A percentile compares a stretch with the other conserved stretches of the same genome.
Evolutionary conservation across 2,888 invertebrate genomes (phyloP).

Genomic region (Ochropacha duplaris): DNA sequence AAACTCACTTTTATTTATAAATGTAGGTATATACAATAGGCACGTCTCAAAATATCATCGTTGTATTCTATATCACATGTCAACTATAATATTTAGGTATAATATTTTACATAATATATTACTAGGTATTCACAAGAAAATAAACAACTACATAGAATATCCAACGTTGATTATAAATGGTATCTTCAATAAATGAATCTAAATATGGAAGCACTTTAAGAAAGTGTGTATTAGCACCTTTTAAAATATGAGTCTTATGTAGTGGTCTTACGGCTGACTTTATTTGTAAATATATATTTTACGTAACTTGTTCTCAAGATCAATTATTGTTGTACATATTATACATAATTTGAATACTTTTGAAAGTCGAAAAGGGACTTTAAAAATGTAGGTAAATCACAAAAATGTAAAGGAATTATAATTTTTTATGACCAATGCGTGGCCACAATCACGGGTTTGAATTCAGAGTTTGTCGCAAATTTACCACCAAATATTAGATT

Average conservation of each 20-base stretch:
- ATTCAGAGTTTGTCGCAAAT: no score
- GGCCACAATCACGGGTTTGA: no score
- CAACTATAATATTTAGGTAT: slow-evolving; percentile 50
- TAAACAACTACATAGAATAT: slow-evolving; percentile 16
- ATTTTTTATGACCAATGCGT: no score
- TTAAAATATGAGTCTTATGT: background rate
- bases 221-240: slow-evolving; percentile 3
- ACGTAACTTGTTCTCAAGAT: background rate
- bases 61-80: slow-evolving; percentile 79
- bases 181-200: slow-evolving; percentile 19
- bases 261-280: no score
- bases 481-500: no score
- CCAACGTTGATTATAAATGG: slow-evolving; percentile 7
- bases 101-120: slow-evolving; percentile 55
- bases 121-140: slow-evolving; percentile 36
- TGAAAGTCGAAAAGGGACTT: no score
- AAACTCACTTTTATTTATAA: slow-evolving; percentile 32
- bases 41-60: slow-evolving; percentile 57
- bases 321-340: no score
- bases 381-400: no score
- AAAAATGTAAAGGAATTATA: no score
- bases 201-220: slow-evolving; percentile 44
- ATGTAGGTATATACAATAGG: slow-evolving; percentile 68
- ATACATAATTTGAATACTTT: no score
- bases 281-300: background rate